Evolutionary conservation across 2,113 vertebrate genomes (phyloP).

Genomic region (Herpailurus yagouaroundi): DNA sequence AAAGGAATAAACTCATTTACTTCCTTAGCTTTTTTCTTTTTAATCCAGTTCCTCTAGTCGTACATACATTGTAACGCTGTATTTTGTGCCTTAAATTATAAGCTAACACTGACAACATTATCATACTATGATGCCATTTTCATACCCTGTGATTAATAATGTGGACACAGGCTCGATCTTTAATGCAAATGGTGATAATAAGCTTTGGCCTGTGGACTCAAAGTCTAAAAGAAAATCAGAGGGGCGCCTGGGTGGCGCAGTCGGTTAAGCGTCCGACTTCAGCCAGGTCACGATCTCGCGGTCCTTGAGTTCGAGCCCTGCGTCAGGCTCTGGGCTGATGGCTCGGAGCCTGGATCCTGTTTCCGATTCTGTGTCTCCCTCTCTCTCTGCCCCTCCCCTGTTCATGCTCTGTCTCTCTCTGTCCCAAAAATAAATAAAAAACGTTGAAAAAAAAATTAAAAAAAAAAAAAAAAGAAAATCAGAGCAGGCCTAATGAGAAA

Average conservation of each 20-base stretch:
- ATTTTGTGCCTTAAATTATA: neutral
- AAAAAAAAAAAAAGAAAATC: conserved; percentile 41
- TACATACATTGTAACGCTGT: neutral
- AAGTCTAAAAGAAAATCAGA: conserved; percentile 33
- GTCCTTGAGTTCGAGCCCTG: too few relatives aligned
- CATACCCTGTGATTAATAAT: neutral
- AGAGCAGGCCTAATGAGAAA: conserved; percentile 22
- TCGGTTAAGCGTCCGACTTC: too few relatives aligned
- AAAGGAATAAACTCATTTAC: neutral
- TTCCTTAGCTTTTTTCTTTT: neutral
- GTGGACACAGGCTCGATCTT: neutral
- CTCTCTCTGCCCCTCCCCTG: too few relatives aligned
- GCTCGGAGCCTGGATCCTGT: too few relatives aligned
- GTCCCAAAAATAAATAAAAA: too few relatives aligned
- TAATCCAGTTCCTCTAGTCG: neutral
- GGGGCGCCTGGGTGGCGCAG: too few relatives aligned
- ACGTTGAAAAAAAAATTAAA: too few relatives aligned
- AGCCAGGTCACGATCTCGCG: too few relatives aligned
- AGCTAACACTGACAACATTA: neutral
- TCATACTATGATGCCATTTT: neutral
- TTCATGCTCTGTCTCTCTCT: too few relatives aligned
- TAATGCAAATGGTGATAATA: conserved; percentile 22
- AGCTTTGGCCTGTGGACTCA: neutral
- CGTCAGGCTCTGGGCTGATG: too few relatives aligned
- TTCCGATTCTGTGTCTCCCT: too few relatives aligned